Evolutionary conservation across 2,888 invertebrate species (phyloP).

Genomic region (Heliconius hortense): DNA sequence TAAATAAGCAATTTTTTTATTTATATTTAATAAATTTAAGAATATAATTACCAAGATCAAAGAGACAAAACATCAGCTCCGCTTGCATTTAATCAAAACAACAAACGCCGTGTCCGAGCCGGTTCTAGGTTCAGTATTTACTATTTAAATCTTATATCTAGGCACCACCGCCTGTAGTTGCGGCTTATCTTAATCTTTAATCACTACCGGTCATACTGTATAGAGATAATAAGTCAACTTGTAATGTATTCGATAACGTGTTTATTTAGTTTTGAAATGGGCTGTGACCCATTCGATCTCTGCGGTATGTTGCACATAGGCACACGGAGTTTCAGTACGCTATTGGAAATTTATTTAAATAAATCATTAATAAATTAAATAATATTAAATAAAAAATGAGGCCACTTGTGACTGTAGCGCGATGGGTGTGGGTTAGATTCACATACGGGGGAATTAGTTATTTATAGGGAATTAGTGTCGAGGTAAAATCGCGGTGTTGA

Average conservation of each 20-base stretch:
- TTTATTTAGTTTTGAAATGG: slow-evolving; percentile 14
- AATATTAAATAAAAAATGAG: too few species aligned
- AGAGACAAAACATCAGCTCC: not conserved
- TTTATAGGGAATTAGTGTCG: too few species aligned
- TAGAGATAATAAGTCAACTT: slow-evolving; percentile 21
- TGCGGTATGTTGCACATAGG: not conserved
- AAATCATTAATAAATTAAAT: not conserved
- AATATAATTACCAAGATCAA: not conserved
- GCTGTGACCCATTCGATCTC: not conserved
- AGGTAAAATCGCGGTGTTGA: too few species aligned
- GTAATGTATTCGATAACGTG: slow-evolving; percentile 17
- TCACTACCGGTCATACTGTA: slow-evolving; percentile 26
- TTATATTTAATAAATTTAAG: not conserved
- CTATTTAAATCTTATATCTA: slow-evolving; percentile 19
- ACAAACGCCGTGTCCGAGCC: slow-evolving; percentile 9
- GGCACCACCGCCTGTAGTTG: slow-evolving; percentile 11
- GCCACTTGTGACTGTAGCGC: too few species aligned
- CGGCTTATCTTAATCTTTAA: slow-evolving; percentile 29
- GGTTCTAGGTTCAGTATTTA: slow-evolving; percentile 14
- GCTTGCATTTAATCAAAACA: slow-evolving; percentile 9
- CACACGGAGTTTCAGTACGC: not conserved
- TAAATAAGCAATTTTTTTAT: too few species aligned
- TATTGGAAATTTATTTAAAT: not conserved
- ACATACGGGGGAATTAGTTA: too few species aligned
- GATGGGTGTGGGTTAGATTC: too few species aligned